Base-by-base conservation (phyloP, 1,140 invertebrate species). In the Drosophila mojavensis region DNA sequence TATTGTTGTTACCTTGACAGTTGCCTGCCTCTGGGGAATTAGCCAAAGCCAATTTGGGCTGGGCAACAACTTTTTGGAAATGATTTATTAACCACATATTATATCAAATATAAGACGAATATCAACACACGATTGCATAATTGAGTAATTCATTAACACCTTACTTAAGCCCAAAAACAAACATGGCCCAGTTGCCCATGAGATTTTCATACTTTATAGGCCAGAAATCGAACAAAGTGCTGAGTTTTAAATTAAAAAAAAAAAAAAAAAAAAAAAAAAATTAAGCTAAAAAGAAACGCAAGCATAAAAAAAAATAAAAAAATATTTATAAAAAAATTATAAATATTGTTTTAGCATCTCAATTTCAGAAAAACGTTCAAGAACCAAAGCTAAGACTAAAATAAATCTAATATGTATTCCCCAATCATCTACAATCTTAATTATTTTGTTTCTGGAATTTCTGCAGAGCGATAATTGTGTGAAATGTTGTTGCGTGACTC, bases 241-340 rank as follows among this genome's bases (percentile, higher is more conserved):
- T 36, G n/a, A 68, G 69, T 71, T 50, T 70, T 78, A 71, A 84
- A 84, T 84, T 78, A 84, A 0, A 17, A 17, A 17, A 9, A 9
- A 36, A 36, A 36, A 36, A 10, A 36, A 36, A 36, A 36, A 36
- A 33, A 33, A 0, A 17, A 17, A 17, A 9, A 9, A 36, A 36
- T n/a, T n/a, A n/a, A n/a, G n/a, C n/a, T n/a, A n/a, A n/a, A n/a
- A n/a, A n/a, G n/a, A n/a, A n/a, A n/a, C n/a, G n/a, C n/a, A n/a
- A n/a, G n/a, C n/a, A n/a, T 17, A 17, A 17, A 17, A 9, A 9
- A 36, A 36, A 36, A 36, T 36, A 36, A 36, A 36, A 36, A 36
- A 33, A 33, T 33, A 33, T 33, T 9, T 33, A 33, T 33, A 9
- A 1, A 33, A n/a, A n/a, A n/a, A n/a, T n/a, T 33, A 33, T 30